Evolutionary conservation across 2,797 vertebrate species (phyloP).

Genomic region (Helarctos malayanus): DNA sequence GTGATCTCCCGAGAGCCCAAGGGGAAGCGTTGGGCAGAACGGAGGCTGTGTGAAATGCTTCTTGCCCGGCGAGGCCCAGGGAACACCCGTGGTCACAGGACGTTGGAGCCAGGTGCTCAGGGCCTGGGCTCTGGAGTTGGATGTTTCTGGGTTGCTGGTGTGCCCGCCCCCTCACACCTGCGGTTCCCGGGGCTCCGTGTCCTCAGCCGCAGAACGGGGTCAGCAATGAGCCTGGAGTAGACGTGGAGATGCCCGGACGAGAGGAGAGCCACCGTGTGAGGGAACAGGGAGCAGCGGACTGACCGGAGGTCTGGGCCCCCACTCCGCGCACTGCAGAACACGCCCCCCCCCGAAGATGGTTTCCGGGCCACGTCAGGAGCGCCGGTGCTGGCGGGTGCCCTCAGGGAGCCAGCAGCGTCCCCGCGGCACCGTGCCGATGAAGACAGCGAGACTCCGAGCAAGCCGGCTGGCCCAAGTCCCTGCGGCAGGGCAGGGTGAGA

Average conservation of each 20-base stretch:
- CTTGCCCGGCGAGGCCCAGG: not conserved
- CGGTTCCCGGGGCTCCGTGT: not conserved
- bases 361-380: fast-evolving
- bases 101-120: fast-evolving
- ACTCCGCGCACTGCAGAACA: fast-evolving
- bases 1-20: not conserved
- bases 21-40: not conserved
- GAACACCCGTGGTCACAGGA: fast-evolving
- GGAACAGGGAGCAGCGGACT: fast-evolving
- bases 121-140: not conserved
- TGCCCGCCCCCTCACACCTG: not conserved
- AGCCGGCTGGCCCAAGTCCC: fast-evolving
- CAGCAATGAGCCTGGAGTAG: not conserved
- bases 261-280: fast-evolving
- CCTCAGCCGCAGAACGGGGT: not conserved
- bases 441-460: fast-evolving
- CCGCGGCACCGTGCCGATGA: fast-evolving
- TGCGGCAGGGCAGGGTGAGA: not conserved
- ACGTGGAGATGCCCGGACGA: fast-evolving
- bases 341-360: fast-evolving
- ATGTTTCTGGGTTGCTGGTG: fast-evolving
- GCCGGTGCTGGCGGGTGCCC: not conserved
- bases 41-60: fast-evolving
- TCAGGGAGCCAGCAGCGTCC: not conserved
- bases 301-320: not conserved